Percentiles rank a stretch among this genome's conserved stretches.
phyloP scores from a whole-genome alignment of 2,113 vertebrate species.

The Megatriorchis doriae region DNA sequence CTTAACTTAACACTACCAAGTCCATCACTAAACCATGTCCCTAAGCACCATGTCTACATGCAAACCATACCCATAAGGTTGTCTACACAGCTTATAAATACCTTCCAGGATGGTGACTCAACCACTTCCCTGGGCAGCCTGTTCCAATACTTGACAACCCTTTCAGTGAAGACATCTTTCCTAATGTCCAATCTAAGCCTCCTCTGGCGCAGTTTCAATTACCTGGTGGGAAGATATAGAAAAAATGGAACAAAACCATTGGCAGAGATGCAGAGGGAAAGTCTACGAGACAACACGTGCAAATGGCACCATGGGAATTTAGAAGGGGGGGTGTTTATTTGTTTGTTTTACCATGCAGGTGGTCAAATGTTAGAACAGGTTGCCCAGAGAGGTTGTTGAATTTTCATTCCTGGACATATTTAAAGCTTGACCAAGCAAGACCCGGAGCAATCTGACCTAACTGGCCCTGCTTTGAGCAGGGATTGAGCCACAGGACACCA shows the following conservation, averaged over 20 bases:
- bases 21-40: background rate
- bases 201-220: background rate
- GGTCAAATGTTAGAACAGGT: background rate
- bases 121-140: background rate
- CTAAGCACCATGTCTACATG: background rate
- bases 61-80: too few species aligned
- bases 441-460: background rate
- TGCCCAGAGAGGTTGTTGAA: background rate
- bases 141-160: background rate
- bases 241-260: background rate
- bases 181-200: background rate
- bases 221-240: background rate
- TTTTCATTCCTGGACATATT: background rate
- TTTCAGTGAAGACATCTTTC: background rate
- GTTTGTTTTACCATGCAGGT: background rate
- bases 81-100: background rate
- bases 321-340: too few species aligned
- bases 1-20: background rate
- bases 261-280: background rate
- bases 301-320: background rate
- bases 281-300: fast-evolving
- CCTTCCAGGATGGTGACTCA: background rate
- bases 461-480: background rate
- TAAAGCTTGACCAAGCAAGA: background rate
- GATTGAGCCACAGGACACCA: background rate